Conservation (phyloP, 2,888 invertebrate genomes). For the Diplolepis rosae region DNA sequence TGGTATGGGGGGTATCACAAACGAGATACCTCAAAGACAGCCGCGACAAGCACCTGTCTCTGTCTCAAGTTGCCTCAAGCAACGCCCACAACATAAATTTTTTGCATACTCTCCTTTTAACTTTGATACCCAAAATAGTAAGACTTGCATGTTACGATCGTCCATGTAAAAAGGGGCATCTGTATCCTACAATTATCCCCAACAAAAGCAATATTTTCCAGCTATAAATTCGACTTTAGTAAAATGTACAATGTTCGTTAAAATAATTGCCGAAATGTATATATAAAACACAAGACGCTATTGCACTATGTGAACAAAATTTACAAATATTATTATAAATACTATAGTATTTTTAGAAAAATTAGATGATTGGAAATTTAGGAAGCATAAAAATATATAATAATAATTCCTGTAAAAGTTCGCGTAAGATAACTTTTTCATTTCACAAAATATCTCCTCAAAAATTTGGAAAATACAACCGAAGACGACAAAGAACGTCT, state of each 20-base stretch:
- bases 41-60: not conserved
- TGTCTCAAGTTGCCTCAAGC: not conserved
- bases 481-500: no score
- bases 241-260: not conserved
- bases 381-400: no score
- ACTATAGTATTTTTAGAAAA: no score
- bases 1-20: not conserved
- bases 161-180: not conserved
- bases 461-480: no score
- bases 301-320: no score
- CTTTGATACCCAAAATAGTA: not conserved
- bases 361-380: no score
- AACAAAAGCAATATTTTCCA: not conserved
- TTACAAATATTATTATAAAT: no score
- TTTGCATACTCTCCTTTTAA: not conserved
- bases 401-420: no score
- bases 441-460: no score
- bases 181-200: not conserved
- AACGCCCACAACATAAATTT: not conserved
- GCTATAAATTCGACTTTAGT: not conserved
- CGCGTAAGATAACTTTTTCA: no score
- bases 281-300: no score
- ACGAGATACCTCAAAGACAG: not conserved
- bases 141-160: not conserved
- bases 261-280: not conserved